Percentiles rank a stretch among this genome's conserved stretches.
Evolutionary conservation across 2,888 invertebrate genomes (phyloP).

Genomic region (Chouioia cunea): DNA sequence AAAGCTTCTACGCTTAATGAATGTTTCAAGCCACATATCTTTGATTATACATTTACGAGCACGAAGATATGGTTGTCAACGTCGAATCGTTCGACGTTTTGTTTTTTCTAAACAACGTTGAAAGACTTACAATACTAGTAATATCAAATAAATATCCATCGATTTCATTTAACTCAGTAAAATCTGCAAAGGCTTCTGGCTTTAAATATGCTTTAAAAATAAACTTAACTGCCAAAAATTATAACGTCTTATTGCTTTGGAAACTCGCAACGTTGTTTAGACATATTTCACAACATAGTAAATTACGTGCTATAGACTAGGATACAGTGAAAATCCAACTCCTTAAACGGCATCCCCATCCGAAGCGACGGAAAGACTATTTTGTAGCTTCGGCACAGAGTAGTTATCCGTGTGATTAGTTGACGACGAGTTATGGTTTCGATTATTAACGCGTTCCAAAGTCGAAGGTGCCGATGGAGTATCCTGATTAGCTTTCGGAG

Average conservation of each 20-base stretch:
- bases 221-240: too few species aligned
- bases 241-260: too few species aligned
- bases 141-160: too few species aligned
- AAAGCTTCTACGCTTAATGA: slow-evolving; percentile 20
- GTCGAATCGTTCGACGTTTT: slow-evolving; percentile 7
- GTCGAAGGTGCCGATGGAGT: slow-evolving; percentile 66
- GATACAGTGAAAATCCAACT: slow-evolving; percentile 49
- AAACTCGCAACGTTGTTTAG: not conserved
- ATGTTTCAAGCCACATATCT: slow-evolving; percentile 18
- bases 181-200: not conserved
- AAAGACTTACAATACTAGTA: not conserved
- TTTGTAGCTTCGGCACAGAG: slow-evolving; percentile 63
- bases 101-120: not conserved
- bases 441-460: slow-evolving; percentile 60
- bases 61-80: slow-evolving; percentile 26
- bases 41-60: slow-evolving; percentile 36
- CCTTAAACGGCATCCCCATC: slow-evolving; percentile 65
- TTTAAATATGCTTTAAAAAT: not conserved
- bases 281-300: slow-evolving; percentile 21
- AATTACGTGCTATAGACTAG: slow-evolving; percentile 41
- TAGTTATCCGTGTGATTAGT: slow-evolving; percentile 64
- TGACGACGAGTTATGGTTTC: slow-evolving; percentile 41
- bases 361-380: slow-evolving; percentile 63
- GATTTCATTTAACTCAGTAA: too few species aligned
- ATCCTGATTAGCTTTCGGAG: slow-evolving; percentile 66